Percentiles rank a stretch among this genome's conserved stretches.
phyloP scores from a whole-genome alignment of 2,113 vertebrate genomes.

The Cyprinodon tularosa region DNA sequence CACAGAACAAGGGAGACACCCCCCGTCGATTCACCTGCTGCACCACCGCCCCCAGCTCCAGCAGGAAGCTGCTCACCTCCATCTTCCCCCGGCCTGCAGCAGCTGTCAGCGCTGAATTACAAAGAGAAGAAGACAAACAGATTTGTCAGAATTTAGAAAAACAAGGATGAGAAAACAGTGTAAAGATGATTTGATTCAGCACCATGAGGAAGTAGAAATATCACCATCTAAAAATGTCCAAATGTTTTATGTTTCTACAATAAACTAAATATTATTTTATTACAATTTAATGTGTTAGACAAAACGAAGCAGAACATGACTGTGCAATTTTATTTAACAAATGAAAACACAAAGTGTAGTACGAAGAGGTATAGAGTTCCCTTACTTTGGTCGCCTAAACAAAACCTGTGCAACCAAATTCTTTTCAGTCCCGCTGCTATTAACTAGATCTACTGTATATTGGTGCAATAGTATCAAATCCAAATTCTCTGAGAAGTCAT shows the following conservation, averaged over 20 bases:
- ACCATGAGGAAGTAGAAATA: not conserved
- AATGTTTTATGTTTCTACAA: not conserved
- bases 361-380: not conserved
- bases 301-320: too few relatives aligned
- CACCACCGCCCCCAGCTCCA: slow-evolving; percentile 84
- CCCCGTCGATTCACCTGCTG: slow-evolving; percentile 88
- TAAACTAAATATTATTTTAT: too few relatives aligned
- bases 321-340: too few relatives aligned
- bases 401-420: not conserved
- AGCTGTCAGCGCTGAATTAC: slow-evolving; percentile 87
- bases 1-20: slow-evolving; percentile 87
- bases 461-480: too few relatives aligned
- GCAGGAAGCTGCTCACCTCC: slow-evolving; percentile 87
- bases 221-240: not conserved
- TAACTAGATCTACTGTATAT: not conserved
- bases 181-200: not conserved
- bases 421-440: not conserved
- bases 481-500: not conserved
- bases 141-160: slow-evolving; percentile 1
- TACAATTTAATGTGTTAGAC: too few relatives aligned
- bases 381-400: not conserved
- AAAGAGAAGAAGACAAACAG: slow-evolving; percentile 19
- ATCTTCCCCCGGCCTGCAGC: slow-evolving; percentile 92
- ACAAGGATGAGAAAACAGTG: too few relatives aligned
- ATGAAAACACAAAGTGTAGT: not conserved